Base-by-base conservation (phyloP, 35 echinoderm and acorn worm genomes). In the Ophioderma brevispina region DNA sequence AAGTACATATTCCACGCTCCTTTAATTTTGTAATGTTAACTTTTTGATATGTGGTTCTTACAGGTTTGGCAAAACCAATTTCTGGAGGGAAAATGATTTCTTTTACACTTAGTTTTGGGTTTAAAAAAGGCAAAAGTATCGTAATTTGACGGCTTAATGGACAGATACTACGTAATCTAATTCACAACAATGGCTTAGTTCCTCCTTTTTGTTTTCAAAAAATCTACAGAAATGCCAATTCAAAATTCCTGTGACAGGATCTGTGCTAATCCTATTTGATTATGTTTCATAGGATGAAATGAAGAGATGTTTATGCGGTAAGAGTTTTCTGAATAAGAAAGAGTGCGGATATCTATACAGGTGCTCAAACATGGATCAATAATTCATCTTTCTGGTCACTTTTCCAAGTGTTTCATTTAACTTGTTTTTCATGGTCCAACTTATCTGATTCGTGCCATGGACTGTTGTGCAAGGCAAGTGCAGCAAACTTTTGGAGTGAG, bases 221-320 rank as follows among this genome's bases (percentile, higher is more conserved):
- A 36, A 36, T 33, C 39, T 36, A 38, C 35, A 25, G 39, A 36
- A 17, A 81, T 13, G 17, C 37, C 31, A 36, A 38, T 33, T 15
- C 79, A 81, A 81, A 81, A 46, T 39, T 79, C n/a, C n/a, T n/a
- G n/a, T 33, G 39, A 19, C 40, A 81, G 79, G 37, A 81, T 81
- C 36, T 81, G 79, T 81, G 33, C 37, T 39, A 81, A 81, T 40
- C 79, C 79, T 81, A 79, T 81, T 81, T 0, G 33, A 23, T 81
- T 18, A 38, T 17, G 23, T 38, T 17, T 33, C 11, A 81, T 81
- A 38, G 37, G 36, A 81, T 81, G 33, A 81, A 81, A 38, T 37
- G 79, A 81, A 81, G 37, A 36, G 36, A 46, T 46, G 41, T 8
- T 8, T 46, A 17, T 46, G 41, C 17, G 79, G 79, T 31, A 79